These are phyloP conservation scores for Apostichopus japonicus DNA, from an alignment of 35 echinoderm and acorn worm species.

Conservation along the genomic window DNA sequence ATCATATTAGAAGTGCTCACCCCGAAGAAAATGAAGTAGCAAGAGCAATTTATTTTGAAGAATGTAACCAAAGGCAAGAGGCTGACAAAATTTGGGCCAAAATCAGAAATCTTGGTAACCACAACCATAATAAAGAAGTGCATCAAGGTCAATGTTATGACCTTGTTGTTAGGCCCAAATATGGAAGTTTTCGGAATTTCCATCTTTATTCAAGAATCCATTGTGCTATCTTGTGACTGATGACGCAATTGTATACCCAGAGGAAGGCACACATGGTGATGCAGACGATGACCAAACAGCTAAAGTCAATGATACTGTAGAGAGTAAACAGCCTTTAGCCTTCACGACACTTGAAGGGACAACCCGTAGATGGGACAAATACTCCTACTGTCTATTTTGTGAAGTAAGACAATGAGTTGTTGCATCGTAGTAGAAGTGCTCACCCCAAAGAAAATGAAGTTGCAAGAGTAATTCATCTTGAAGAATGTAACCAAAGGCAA, in stretches of 20 bases:
- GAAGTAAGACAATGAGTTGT: not conserved
- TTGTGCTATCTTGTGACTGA: not conserved
- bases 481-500: constrained; percentile 9
- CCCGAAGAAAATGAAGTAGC: not conserved
- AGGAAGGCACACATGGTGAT: not conserved
- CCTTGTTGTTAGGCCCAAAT: not conserved
- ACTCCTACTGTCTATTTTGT: not conserved
- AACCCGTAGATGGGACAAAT: not conserved
- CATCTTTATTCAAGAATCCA: no score
- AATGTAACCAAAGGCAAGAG: not conserved
- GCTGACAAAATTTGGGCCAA: constrained; percentile 22
- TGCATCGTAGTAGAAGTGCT: not conserved
- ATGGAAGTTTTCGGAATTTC: no score
- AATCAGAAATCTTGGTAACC: constrained; percentile 54
- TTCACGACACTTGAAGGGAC: not conserved
- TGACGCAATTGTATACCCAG: not conserved
- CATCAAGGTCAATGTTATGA: constrained; percentile 19
- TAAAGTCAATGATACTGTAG: not conserved
- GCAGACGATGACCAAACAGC: not conserved
- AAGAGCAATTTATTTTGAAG: constrained; percentile 1
- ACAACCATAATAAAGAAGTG: constrained; percentile 46
- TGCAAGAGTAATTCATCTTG: not conserved
- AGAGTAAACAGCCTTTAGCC: not conserved
- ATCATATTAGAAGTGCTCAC: not conserved
- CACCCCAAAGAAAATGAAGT: not conserved